Percentiles rank a stretch among this genome's conserved stretches.
phyloP scores from a whole-genome alignment of 2,888 invertebrate species.

The Matsumyia berberina region DNA sequence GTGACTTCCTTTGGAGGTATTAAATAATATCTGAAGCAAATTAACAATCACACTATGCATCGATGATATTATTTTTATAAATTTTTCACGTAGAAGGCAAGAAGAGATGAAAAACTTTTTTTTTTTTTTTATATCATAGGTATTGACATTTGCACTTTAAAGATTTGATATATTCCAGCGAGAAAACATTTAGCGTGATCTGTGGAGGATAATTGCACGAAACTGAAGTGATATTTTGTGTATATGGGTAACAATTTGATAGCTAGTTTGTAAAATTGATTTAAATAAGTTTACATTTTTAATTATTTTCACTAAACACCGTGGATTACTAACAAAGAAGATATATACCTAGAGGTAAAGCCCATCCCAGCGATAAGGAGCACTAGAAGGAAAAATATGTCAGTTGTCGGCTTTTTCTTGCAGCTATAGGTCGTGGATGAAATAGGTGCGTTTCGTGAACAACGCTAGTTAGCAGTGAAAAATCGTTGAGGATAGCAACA shows the following conservation, averaged over 20 bases:
- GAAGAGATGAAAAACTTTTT: background rate
- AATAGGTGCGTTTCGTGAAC: too few relatives aligned
- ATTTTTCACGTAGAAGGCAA: conserved; percentile 31
- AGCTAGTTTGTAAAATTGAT: conserved; percentile 20
- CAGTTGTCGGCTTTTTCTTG: conserved; percentile 51
- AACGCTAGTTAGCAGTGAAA: too few relatives aligned
- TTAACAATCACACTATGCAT: conserved; percentile 22
- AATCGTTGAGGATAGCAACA: too few relatives aligned
- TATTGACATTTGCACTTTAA: conserved; percentile 5
- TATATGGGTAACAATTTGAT: conserved; percentile 20
- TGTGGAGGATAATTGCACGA: conserved; percentile 31
- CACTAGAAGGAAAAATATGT: conserved; percentile 45
- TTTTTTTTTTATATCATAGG: background rate
- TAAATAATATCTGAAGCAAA: background rate
- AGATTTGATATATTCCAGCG: background rate
- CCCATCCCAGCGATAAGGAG: conserved; percentile 49
- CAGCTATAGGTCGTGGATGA: too few relatives aligned
- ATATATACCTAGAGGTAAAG: conserved; percentile 46
- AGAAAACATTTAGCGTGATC: conserved; percentile 3
- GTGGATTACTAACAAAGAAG: conserved; percentile 57
- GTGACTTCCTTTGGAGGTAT: background rate
- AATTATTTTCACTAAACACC: conserved; percentile 58
- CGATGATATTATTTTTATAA: conserved; percentile 49
- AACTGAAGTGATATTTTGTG: conserved; percentile 22
- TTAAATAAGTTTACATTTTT: conserved; percentile 51